These are phyloP conservation scores for Artibeus jamaicensis DNA, from an alignment of 2,797 vertebrate genomes.

Conservation along the genomic window DNA sequence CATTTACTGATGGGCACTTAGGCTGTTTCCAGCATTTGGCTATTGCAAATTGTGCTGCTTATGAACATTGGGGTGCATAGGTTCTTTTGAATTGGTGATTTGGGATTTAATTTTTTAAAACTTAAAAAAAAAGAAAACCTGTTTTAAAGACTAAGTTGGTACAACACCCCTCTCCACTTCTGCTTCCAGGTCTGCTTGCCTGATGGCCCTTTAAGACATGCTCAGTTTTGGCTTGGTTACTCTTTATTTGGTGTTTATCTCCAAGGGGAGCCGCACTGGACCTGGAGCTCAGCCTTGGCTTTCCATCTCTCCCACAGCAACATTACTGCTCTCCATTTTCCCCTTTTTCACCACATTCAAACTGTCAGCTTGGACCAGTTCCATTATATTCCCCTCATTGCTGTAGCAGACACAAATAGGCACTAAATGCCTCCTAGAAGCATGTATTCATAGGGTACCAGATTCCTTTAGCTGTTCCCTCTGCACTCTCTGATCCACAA, in stretches of 20 bases:
- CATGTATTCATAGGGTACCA: fast-evolving
- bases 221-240: neutral
- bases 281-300: neutral
- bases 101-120: too few relatives aligned
- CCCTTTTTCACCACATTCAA: neutral
- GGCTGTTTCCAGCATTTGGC: too few relatives aligned
- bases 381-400: neutral
- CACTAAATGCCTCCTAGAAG: neutral
- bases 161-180: neutral
- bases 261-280: neutral
- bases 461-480: neutral
- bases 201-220: neutral
- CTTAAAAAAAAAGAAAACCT: too few relatives aligned
- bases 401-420: neutral
- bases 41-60: too few relatives aligned
- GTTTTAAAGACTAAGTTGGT: neutral
- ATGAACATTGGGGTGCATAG: too few relatives aligned
- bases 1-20: too few relatives aligned
- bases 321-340: neutral
- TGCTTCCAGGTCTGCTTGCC: neutral
- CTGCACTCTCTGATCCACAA: neutral
- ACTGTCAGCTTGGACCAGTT: neutral
- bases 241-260: neutral
- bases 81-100: too few relatives aligned
- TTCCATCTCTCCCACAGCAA: neutral